These are phyloP conservation scores for Zeuzera pyrina DNA, from an alignment of 2,888 invertebrate species.

Conservation along the genomic window DNA sequence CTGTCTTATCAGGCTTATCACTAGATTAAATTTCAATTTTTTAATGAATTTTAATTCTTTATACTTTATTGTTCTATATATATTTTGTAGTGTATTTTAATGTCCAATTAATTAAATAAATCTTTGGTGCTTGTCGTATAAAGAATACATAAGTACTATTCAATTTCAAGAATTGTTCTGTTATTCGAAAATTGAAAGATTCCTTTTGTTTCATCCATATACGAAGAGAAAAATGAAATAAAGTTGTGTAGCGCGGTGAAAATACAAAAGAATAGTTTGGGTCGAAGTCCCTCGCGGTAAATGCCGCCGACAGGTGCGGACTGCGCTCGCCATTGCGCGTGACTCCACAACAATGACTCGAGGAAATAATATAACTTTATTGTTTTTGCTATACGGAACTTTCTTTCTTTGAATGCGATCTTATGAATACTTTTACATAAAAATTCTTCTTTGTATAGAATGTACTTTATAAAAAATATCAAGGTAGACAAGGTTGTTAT, in stretches of 20 bases:
- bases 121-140: too few species aligned
- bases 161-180: too few species aligned
- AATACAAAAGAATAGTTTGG: slow-evolving; percentile 51
- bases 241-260: slow-evolving; percentile 29
- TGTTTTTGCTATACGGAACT: slow-evolving; percentile 18
- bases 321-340: slow-evolving; percentile 33
- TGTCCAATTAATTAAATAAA: too few species aligned
- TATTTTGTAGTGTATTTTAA: too few species aligned
- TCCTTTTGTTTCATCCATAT: slow-evolving; percentile 31
- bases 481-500: background rate
- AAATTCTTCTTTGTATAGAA: background rate
- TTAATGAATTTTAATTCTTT: too few species aligned
- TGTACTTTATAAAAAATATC: background rate
- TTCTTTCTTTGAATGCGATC: slow-evolving; percentile 7
- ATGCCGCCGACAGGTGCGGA: slow-evolving; percentile 45
- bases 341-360: slow-evolving; percentile 47
- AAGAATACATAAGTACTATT: too few species aligned
- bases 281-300: slow-evolving; percentile 40
- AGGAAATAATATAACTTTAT: slow-evolving; percentile 37
- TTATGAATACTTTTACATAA: background rate
- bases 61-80: too few species aligned
- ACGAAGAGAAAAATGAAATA: slow-evolving; percentile 36
- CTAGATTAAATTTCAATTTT: too few species aligned
- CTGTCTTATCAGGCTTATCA: too few species aligned
- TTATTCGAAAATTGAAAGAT: slow-evolving; percentile 19